Evolutionary conservation across 1,140 invertebrate genomes (phyloP).

Genomic region (Ridgeia piscesae): DNA sequence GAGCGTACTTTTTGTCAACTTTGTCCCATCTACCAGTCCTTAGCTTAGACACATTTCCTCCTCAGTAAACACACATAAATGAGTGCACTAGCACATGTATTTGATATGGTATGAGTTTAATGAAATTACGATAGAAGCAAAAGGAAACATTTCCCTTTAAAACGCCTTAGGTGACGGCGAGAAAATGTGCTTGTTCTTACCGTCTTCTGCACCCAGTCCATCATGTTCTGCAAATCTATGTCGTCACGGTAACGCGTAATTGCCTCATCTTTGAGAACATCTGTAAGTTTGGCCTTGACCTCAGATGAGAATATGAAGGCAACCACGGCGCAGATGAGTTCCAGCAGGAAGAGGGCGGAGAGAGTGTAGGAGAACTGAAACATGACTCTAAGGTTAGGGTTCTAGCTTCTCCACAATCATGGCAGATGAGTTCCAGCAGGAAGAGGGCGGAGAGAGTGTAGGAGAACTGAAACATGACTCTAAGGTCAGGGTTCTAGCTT

Average conservation of each 20-base stretch:
- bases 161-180: neutral
- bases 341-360: constrained; percentile 82
- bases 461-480: too few species aligned
- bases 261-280: constrained; percentile 64
- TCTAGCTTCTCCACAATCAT: too few species aligned
- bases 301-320: constrained; percentile 90
- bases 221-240: constrained; percentile 87
- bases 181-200: constrained; percentile 59
- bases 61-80: too few species aligned
- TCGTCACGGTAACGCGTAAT: constrained; percentile 89
- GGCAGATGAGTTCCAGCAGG: too few species aligned
- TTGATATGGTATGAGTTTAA: neutral
- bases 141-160: neutral
- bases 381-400: too few species aligned
- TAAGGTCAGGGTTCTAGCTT: too few species aligned
- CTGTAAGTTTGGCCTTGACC: constrained; percentile 64
- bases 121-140: neutral
- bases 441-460: too few species aligned
- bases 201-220: constrained; percentile 90
- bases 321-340: constrained; percentile 85
- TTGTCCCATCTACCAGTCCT: too few species aligned
- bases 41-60: too few species aligned
- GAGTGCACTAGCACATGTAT: too few species aligned
- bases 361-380: constrained; percentile 87
- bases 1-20: too few species aligned